Evolutionary conservation across 2,797 vertebrate species (phyloP).

Genomic region (Columba guinea): DNA sequence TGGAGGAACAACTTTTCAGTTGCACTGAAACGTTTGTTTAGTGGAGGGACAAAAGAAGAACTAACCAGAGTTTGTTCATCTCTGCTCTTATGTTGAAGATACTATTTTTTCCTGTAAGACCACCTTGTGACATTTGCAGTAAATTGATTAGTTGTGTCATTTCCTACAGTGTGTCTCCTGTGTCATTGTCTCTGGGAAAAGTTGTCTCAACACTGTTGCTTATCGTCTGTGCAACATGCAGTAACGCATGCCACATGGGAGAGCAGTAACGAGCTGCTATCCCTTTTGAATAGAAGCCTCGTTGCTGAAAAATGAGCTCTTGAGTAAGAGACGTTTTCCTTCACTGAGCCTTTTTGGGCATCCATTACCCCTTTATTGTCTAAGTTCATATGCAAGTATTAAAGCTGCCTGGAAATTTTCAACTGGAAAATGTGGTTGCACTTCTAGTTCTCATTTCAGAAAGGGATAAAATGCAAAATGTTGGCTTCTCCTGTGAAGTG

Average conservation of each 20-base stretch:
- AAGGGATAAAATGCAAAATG: neutral
- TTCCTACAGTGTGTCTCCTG: neutral
- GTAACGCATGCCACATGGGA: neutral
- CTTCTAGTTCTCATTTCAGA: neutral
- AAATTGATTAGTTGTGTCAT: neutral
- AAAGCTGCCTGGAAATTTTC: neutral
- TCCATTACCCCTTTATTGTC: neutral
- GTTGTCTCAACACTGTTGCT: neutral
- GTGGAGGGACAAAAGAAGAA: neutral
- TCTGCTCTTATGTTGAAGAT: neutral
- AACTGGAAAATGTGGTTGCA: neutral
- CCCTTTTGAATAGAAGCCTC: neutral
- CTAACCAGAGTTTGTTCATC: neutral
- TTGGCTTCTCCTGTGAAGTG: neutral
- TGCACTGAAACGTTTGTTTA: neutral
- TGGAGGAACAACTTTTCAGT: neutral
- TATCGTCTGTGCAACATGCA: neutral
- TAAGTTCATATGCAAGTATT: neutral
- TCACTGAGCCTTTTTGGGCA: neutral
- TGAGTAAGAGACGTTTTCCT: neutral
- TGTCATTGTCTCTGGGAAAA: neutral
- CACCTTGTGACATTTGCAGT: neutral
- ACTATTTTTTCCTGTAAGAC: neutral
- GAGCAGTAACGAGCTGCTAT: neutral
- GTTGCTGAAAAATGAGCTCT: neutral